Percentiles rank a stretch among this genome's conserved stretches.
Conservation (phyloP, 2,797 vertebrate species). For the Echiichthys vipera region DNA sequence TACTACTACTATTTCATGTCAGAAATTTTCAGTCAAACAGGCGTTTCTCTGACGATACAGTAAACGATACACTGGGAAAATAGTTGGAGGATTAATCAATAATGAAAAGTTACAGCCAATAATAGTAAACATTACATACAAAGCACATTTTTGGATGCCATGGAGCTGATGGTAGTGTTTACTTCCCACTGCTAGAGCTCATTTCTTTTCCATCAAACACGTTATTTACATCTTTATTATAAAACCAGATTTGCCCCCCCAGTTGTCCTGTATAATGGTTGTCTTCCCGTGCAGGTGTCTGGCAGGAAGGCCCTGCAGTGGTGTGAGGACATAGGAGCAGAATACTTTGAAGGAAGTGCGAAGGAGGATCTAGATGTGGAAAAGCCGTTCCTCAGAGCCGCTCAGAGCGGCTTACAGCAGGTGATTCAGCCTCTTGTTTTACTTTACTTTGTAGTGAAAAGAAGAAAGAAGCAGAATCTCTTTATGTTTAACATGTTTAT, state of each 20-base stretch:
- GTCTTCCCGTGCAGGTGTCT: constrained; percentile 58
- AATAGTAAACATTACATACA: too few species aligned
- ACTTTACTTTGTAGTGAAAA: not conserved
- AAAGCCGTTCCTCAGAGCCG: constrained; percentile 59
- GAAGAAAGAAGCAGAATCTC: constrained; percentile 9
- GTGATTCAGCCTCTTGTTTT: constrained; percentile 18
- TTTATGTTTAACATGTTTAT: constrained; percentile 83
- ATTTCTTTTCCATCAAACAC: not conserved
- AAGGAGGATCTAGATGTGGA: constrained; percentile 70
- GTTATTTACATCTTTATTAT: not conserved
- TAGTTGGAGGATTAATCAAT: not conserved
- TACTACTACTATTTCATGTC: too few species aligned
- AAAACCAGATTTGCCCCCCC: not conserved
- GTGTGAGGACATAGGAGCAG: constrained; percentile 63
- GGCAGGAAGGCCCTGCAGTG: constrained; percentile 48
- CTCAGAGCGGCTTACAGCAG: constrained; percentile 58
- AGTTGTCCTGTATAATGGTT: not conserved
- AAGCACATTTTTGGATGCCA: too few species aligned
- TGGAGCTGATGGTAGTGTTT: not conserved
- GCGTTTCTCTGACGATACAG: too few species aligned
- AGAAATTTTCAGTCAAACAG: not conserved
- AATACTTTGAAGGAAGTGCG: constrained; percentile 78
- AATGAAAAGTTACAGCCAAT: not conserved
- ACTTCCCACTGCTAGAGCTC: not conserved
- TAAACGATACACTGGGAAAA: too few species aligned